Conservation (phyloP, 1,140 invertebrate genomes). For the Mylabris phalerata region DNA sequence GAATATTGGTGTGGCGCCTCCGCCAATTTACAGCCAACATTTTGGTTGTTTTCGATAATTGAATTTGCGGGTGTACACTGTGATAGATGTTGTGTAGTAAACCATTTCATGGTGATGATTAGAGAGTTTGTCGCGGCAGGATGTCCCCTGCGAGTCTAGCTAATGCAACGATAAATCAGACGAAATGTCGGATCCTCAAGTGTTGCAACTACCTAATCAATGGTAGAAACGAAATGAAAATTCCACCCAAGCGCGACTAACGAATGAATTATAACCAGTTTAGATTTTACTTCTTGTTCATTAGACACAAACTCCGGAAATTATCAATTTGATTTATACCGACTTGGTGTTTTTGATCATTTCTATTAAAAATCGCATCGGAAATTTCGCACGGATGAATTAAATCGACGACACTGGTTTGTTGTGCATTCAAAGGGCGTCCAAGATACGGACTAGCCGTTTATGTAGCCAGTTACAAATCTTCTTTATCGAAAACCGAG, state of each 20-base stretch:
- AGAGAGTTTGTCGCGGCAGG: conserved; percentile 17
- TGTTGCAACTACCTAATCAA: conserved; percentile 14
- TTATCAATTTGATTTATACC: too few relatives aligned
- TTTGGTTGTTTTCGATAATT: neutral
- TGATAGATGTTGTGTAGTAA: conserved; percentile 3
- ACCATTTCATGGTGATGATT: conserved; percentile 21
- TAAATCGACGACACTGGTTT: conserved; percentile 20
- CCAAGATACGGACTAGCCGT: conserved; percentile 3
- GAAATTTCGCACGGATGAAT: conserved; percentile 6
- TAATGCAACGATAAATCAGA: conserved; percentile 25
- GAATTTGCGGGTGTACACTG: conserved; percentile 5
- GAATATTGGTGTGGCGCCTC: too few relatives aligned
- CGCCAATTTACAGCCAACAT: too few relatives aligned
- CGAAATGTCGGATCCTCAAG: conserved; percentile 12
- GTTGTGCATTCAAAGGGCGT: conserved; percentile 18
- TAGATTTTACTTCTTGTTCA: conserved; percentile 12
- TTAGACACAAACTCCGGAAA: neutral
- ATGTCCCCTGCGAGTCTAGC: conserved; percentile 16
- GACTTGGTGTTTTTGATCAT: too few relatives aligned
- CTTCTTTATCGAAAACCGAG: conserved; percentile 20
- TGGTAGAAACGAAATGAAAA: conserved; percentile 4
- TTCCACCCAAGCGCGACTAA: conserved; percentile 2
- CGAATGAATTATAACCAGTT: conserved; percentile 9
- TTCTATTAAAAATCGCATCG: neutral
- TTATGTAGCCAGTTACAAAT: conserved; percentile 15